Base-by-base conservation (phyloP, 1,140 invertebrate genomes). In the Tribolium castaneum region DNA sequence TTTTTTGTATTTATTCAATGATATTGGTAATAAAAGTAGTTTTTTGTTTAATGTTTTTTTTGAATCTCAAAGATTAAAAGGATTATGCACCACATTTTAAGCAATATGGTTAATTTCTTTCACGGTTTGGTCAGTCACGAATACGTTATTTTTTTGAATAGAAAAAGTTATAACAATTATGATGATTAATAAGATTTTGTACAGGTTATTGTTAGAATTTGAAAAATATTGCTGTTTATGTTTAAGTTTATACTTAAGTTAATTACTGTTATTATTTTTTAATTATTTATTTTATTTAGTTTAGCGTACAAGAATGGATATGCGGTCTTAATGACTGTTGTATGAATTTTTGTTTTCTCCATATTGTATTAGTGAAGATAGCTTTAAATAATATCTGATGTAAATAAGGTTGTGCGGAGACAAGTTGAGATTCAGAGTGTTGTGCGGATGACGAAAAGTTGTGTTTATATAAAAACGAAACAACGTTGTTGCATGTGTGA, bases 161-260 rank as follows among this genome's bases (percentile, higher is more conserved):
- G 22, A 22, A 30, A 25, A 34, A 34, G 25, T 66, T 35, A 30
- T 30, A 30, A 30, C 6, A 30, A 30, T 30, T 66, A 35, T 35
- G 12, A 66, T 59, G 6, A 66, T 66, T 66, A n/a, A n/a, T n/a
- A 66, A 66, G 59, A 66, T 66, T n/a, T 74, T 81, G 78, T 81
- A 79, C 77, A 79, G 75, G 72, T 75, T 78, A 76, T 81, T 79
- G 80, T 81, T 81, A 81, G 80, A 76, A 75, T 75, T 70, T 81
- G 72, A 66, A 71, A 30, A 49, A 77, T 77, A 77, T 77, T 77
- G 59, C 59, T 66, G 59, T 72, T 77, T 76, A 51, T 50, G 49
- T 80, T 80, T 81, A 81, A 81, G 80, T 81, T 81, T 81, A 79
- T 77, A 79, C 59, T 77, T 76, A 76, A 81, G 80, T 75, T 81